Base-by-base conservation (phyloP, 2,888 invertebrate species). In the Cecidostiba fungosa region DNA sequence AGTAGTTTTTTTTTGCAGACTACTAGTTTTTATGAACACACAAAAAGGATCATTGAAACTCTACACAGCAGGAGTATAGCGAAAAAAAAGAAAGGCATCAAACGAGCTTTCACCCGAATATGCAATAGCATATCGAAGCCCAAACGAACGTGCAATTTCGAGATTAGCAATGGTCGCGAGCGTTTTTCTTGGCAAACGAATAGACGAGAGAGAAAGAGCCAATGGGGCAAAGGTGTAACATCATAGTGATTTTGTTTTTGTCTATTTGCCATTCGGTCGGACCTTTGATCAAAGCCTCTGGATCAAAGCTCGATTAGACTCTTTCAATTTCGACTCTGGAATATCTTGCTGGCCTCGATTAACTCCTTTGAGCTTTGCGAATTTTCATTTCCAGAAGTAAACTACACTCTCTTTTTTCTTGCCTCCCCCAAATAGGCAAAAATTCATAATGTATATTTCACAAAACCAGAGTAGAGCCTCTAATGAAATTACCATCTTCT, bases 91-190 rank as follows among this genome's bases (percentile, higher is more conserved):
- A 82, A 82, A 74, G 39, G 62, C 78, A 83, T 74, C 72, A 77
- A 76, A 79, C 84, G 83, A 76, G 77, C 84, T 85, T 85, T 87
- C 85, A 84, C 70, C 72, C 78, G 43, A 78, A 85, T 80, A 78
- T 39, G 54, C 14, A 73, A 39, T 59, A 4, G 26, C 12, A 14
- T 12, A 16, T 8, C 74, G 76, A 70, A 69, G 74, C 36, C 66
- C 80, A 74, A 54, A 62, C 73, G 47, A 59, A 54, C 77, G 62
- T 83, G 85, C 85, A 85, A 85, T 87, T 87, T 85, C 84, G 87
- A 85, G 85, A 87, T 87, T 87, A 87, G 84, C 77, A 69, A 14
- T 59, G 80, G 80, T 73, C 62, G 79, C 62, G 50, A 72, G 59
- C 50, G 36, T 39, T 72, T 72, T 72, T 72, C 72, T n/a, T n/a